A percentile compares a stretch with the other conserved stretches of the same genome.
Evolutionary conservation across 2,888 invertebrate genomes (phyloP).

Genomic region (Dascillus cervinus): DNA sequence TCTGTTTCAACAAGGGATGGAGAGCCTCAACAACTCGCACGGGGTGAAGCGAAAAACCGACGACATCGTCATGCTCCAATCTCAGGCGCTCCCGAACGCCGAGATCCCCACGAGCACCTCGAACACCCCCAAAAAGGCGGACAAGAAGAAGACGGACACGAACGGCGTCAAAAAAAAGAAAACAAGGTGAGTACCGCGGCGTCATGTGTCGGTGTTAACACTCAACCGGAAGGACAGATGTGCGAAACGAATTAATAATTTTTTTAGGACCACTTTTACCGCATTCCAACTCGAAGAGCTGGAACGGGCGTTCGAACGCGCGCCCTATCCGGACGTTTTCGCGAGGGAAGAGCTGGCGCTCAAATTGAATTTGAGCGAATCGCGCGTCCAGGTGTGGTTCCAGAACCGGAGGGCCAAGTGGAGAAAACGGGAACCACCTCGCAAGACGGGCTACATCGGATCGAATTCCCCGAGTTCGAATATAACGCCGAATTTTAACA

Average conservation of each 20-base stretch:
- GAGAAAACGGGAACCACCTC: slow-evolving; percentile 88
- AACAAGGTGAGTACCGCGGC: slow-evolving; percentile 74
- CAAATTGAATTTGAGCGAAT: slow-evolving; percentile 82
- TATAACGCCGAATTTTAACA: slow-evolving; percentile 41
- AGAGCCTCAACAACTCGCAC: slow-evolving; percentile 25
- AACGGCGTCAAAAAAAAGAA: slow-evolving; percentile 86
- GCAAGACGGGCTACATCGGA: slow-evolving; percentile 76
- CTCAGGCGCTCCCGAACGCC: slow-evolving; percentile 42
- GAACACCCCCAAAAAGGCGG: slow-evolving; percentile 49
- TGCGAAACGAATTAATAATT: neutral
- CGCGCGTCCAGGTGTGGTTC: slow-evolving; percentile 73
- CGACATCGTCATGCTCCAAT: slow-evolving; percentile 41
- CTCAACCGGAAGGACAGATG: no score
- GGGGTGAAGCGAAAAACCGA: slow-evolving; percentile 36
- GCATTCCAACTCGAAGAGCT: slow-evolving; percentile 90
- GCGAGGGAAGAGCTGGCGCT: slow-evolving; percentile 89
- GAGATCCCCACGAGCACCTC: slow-evolving; percentile 37
- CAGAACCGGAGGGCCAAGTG: slow-evolving; percentile 90
- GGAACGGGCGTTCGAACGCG: slow-evolving; percentile 89
- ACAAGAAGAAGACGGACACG: slow-evolving; percentile 73
- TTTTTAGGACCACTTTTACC: slow-evolving; percentile 83
- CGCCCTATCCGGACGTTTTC: slow-evolving; percentile 94
- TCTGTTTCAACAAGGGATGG: slow-evolving; percentile 31
- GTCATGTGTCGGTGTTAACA: no score
- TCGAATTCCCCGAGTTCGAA: slow-evolving; percentile 62